phyloP scores from a whole-genome alignment of 2,113 vertebrate genomes.

The Urocitellus parryii region DNA sequence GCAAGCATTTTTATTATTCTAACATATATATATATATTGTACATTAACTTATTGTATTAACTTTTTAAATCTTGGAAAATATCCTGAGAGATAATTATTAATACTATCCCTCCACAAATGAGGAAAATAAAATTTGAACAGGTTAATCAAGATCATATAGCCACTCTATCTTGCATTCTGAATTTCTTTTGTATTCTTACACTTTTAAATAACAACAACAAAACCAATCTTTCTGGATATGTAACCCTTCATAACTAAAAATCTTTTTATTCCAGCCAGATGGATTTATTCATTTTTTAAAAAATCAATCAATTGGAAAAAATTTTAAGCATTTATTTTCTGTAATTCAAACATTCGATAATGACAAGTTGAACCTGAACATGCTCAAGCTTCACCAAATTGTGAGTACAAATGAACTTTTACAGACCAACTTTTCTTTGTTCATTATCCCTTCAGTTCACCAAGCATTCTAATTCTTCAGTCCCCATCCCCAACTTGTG shows the following conservation, averaged over 20 bases:
- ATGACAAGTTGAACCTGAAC: background rate
- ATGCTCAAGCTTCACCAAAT: background rate
- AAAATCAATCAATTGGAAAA: background rate
- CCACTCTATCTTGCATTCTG: background rate
- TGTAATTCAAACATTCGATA: background rate
- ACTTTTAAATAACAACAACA: background rate
- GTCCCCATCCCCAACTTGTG: background rate
- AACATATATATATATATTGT: background rate
- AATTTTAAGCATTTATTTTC: background rate
- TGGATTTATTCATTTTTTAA: background rate
- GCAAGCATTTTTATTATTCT: background rate
- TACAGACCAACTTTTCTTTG: background rate
- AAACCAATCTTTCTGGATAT: background rate
- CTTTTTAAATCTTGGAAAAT: background rate
- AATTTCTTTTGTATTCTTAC: background rate
- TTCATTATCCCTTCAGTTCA: background rate
- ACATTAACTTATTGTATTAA: background rate
- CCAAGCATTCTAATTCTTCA: background rate
- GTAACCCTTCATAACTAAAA: background rate
- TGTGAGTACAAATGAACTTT: background rate
- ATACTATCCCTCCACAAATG: background rate
- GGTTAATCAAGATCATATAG: background rate
- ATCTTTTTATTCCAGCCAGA: background rate
- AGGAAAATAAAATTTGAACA: constrained; percentile 28
- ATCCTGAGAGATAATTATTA: background rate